Percentiles rank a stretch among this genome's conserved stretches.
Conservation (phyloP, 2,113 vertebrate genomes). For the Salvator merianae region DNA sequence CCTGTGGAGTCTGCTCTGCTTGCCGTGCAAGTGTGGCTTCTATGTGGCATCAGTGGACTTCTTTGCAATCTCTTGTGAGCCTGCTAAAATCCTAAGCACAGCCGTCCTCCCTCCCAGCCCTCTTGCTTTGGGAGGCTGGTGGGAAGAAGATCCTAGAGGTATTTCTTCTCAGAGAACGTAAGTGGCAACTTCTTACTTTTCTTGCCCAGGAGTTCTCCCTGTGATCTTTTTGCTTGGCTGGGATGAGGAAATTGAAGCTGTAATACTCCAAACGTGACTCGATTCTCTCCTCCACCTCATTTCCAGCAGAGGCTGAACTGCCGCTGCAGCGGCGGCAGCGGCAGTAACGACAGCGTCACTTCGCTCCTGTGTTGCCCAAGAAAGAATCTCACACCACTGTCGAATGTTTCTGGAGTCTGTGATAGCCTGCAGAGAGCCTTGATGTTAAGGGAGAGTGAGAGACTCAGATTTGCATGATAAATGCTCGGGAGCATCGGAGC, state of each 20-base stretch:
- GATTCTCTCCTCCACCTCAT: neutral
- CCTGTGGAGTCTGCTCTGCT: neutral
- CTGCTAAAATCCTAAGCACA: neutral
- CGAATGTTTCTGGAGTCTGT: constrained; percentile 32
- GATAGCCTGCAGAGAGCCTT: constrained; percentile 42
- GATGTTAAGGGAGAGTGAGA: constrained; percentile 29
- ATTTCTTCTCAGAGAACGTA: neutral
- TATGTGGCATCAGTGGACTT: constrained; percentile 47
- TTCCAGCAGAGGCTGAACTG: constrained; percentile 9
- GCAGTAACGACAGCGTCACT: constrained; percentile 32
- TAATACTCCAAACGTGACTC: neutral
- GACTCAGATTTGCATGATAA: constrained; percentile 42
- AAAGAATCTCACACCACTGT: constrained; percentile 25
- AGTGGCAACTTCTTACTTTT: neutral
- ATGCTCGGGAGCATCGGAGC: constrained; percentile 40
- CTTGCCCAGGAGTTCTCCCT: neutral
- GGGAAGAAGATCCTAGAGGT: accelerated
- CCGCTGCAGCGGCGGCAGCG: constrained; percentile 6
- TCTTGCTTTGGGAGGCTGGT: neutral
- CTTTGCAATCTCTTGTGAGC: constrained; percentile 9
- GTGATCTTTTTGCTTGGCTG: neutral
- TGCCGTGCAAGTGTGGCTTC: neutral
- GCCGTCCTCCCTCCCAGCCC: accelerated
- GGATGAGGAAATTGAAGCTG: neutral
- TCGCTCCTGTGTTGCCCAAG: constrained; percentile 25